Conservation (phyloP, 2,113 vertebrate species). For the Chascanopsetta lugubris region DNA sequence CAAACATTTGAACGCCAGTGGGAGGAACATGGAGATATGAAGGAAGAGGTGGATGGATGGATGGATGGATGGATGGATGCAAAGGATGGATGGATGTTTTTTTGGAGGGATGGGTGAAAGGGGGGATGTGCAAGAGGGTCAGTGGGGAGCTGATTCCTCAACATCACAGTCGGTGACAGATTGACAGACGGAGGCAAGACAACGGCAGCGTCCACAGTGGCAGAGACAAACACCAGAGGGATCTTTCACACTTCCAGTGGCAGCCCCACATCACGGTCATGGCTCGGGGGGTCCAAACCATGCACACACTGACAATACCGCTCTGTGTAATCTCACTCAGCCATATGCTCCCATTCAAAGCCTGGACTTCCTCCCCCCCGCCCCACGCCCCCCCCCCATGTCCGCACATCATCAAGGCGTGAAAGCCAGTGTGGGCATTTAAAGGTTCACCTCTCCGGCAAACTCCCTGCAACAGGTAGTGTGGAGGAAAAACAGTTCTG, state of each 20-base stretch:
- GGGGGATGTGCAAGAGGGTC: conserved; percentile 55
- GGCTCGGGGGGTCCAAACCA: conserved; percentile 56
- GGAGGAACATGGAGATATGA: conserved; percentile 44
- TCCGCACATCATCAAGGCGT: conserved; percentile 23
- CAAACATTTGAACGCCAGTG: conserved; percentile 67
- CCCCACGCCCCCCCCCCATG: too few species aligned
- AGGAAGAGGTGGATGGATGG: conserved; percentile 29
- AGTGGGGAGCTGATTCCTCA: conserved; percentile 45
- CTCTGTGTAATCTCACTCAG: conserved; percentile 57
- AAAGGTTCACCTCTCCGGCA: conserved; percentile 19
- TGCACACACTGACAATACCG: conserved; percentile 50
- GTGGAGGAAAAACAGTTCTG: conserved; percentile 7
- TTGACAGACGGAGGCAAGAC: conserved; percentile 60
- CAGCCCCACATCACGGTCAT: conserved; percentile 54
- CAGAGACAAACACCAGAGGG: conserved; percentile 40
- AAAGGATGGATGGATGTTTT: conserved; percentile 6
- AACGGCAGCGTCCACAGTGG: conserved; percentile 41
- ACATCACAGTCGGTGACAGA: conserved; percentile 57
- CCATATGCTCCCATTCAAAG: conserved; percentile 49
- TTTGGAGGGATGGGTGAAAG: conserved; percentile 37
- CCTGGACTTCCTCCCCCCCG: conserved; percentile 23
- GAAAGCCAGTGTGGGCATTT: conserved; percentile 20
- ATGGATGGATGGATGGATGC: conserved; percentile 33
- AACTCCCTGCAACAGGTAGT: conserved; percentile 64
- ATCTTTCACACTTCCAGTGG: conserved; percentile 50